Evolutionary conservation across 2,888 invertebrate genomes (phyloP).

Genomic region (Brachypterus glaber): DNA sequence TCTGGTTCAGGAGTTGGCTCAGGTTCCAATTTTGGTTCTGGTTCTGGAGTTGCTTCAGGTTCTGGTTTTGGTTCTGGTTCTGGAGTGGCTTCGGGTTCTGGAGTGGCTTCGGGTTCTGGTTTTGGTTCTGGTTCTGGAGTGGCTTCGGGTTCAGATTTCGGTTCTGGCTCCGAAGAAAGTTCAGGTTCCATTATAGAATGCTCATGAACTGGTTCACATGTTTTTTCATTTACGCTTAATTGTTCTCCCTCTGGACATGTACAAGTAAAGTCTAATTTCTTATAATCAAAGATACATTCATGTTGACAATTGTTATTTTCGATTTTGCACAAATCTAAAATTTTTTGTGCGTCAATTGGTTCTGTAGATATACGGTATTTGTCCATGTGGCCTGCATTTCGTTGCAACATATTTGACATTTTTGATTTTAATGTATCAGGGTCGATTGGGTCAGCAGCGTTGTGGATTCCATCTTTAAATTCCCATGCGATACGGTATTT

Average conservation of each 20-base stretch:
- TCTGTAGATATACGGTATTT: slow-evolving; percentile 43
- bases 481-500: slow-evolving; percentile 59
- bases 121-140: slow-evolving; percentile 39
- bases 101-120: slow-evolving; percentile 34
- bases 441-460: slow-evolving; percentile 44
- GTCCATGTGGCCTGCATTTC: slow-evolving; percentile 40
- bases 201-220: slow-evolving; percentile 33
- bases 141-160: slow-evolving; percentile 40
- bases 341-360: slow-evolving; percentile 46
- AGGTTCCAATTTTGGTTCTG: slow-evolving; percentile 21
- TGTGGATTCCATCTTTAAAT: slow-evolving; percentile 43
- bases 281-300: slow-evolving; percentile 57
- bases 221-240: slow-evolving; percentile 43
- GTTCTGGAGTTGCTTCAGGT: slow-evolving; percentile 24
- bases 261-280: slow-evolving; percentile 54
- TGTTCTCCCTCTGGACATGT: slow-evolving; percentile 51
- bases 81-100: slow-evolving; percentile 33
- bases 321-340: slow-evolving; percentile 57
- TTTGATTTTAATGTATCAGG: slow-evolving; percentile 41
- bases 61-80: slow-evolving; percentile 31
- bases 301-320: slow-evolving; percentile 57
- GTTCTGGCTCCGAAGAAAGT: slow-evolving; percentile 41
- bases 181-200: slow-evolving; percentile 22
- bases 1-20: slow-evolving; percentile 30
- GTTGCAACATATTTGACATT: slow-evolving; percentile 44